Evolutionary conservation across 1,140 invertebrate species (phyloP).

Genomic region (Agraylea sexmaculata): DNA sequence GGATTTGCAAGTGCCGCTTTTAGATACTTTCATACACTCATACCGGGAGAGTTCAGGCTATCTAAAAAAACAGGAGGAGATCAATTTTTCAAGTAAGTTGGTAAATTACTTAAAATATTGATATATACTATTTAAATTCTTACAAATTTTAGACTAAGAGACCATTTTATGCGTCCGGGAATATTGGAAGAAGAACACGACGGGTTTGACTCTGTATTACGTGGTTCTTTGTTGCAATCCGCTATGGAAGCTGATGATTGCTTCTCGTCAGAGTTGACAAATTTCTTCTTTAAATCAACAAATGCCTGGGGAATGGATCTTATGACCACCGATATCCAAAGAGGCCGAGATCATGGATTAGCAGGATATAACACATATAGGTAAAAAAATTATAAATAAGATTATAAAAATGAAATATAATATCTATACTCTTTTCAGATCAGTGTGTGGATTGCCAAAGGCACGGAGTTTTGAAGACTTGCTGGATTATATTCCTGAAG

Average conservation of each 20-base stretch:
- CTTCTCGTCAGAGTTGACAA: slow-evolving; percentile 64
- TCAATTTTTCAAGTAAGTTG: slow-evolving; percentile 2
- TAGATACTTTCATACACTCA: slow-evolving; percentile 48
- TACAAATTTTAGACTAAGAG: slow-evolving; percentile 33
- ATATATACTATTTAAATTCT: not conserved
- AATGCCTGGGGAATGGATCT: slow-evolving; percentile 50
- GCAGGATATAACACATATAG: slow-evolving; percentile 43
- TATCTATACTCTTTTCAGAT: slow-evolving; percentile 22
- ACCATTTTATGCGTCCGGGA: slow-evolving; percentile 33
- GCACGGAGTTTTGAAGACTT: slow-evolving; percentile 34
- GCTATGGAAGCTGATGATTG: slow-evolving; percentile 54
- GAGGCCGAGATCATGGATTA: slow-evolving; percentile 59
- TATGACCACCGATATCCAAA: slow-evolving; percentile 57
- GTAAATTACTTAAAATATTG: slow-evolving; percentile 1
- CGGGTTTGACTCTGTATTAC: slow-evolving; percentile 31
- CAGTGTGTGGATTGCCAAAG: slow-evolving; percentile 31
- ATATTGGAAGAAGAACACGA: slow-evolving; percentile 27
- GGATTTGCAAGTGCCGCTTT: slow-evolving; percentile 51
- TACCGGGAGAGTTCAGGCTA: slow-evolving; percentile 31
- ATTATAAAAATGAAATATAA: not conserved
- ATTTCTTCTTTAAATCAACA: slow-evolving; percentile 67
- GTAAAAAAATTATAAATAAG: slow-evolving; percentile 18
- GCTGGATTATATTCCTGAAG: slow-evolving; percentile 32
- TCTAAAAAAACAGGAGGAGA: slow-evolving; percentile 5
- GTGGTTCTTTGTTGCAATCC: slow-evolving; percentile 27